phyloP scores from a whole-genome alignment of 2,113 vertebrate genomes.

The Hiodon tergisus region DNA sequence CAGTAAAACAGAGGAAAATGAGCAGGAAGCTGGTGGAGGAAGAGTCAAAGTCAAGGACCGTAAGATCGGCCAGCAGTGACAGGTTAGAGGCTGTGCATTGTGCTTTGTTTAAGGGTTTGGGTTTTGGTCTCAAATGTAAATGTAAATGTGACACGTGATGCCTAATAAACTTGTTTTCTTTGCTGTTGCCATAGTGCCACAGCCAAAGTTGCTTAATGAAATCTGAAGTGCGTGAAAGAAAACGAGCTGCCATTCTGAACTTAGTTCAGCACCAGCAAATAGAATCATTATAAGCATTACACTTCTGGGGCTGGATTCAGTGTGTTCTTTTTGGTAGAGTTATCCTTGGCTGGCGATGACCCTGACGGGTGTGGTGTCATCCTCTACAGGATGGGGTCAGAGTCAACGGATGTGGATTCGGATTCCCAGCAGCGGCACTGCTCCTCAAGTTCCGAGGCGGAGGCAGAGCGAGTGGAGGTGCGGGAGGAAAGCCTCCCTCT shows the following conservation, averaged over 20 bases:
- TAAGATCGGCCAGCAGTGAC: conserved; percentile 81
- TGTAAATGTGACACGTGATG: too few species aligned
- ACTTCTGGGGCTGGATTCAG: too few species aligned
- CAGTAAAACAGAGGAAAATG: conserved; percentile 71
- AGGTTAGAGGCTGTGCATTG: conserved; percentile 61
- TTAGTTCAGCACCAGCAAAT: too few species aligned
- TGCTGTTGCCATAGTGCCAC: too few species aligned
- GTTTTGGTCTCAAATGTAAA: not conserved
- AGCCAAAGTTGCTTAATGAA: too few species aligned
- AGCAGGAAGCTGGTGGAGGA: conserved; percentile 71
- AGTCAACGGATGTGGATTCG: conserved; percentile 66
- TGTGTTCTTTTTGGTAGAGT: too few species aligned
- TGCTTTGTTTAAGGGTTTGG: not conserved
- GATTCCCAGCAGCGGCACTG: conserved; percentile 61
- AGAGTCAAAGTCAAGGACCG: conserved; percentile 63
- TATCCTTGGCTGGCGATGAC: not conserved
- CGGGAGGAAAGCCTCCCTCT: conserved; percentile 66
- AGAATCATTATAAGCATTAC: too few species aligned
- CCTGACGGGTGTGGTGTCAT: not conserved
- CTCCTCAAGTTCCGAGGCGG: conserved; percentile 65
- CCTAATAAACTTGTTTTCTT: too few species aligned
- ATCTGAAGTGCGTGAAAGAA: too few species aligned
- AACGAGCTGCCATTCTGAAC: too few species aligned
- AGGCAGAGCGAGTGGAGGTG: conserved; percentile 52
- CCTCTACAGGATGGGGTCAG: conserved; percentile 68